A percentile compares a stretch with the other conserved stretches of the same genome.
Conservation (phyloP, 2,113 vertebrate genomes). For the Perccottus glenii region DNA sequence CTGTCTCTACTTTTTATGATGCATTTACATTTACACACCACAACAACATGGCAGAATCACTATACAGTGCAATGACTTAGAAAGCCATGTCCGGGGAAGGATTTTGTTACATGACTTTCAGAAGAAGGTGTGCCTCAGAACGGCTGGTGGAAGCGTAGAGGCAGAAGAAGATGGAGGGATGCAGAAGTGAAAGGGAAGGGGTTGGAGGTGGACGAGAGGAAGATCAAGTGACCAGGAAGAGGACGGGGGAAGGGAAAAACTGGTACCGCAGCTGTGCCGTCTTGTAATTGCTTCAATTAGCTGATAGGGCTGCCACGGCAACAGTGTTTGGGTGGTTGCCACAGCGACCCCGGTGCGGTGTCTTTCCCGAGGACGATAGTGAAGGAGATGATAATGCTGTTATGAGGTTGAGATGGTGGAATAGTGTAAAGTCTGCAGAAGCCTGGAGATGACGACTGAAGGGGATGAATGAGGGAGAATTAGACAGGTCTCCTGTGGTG, state of each 20-base stretch:
- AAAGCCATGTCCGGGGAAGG: not conserved
- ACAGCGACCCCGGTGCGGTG: conserved; percentile 38
- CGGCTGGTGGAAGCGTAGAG: conserved; percentile 10
- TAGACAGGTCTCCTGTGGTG: no score
- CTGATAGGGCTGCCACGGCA: conserved; percentile 61
- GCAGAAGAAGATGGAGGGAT: conserved; percentile 25
- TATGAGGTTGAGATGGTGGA: conserved; percentile 2
- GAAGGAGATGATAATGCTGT: conserved; percentile 15
- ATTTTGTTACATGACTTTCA: conserved; percentile 2
- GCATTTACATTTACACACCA: no score
- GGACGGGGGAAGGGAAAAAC: conserved; percentile 14
- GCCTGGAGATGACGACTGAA: not conserved
- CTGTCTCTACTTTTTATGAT: no score
- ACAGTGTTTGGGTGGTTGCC: conserved; percentile 65
- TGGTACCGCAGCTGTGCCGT: conserved; percentile 56
- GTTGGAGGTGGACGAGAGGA: conserved; percentile 9
- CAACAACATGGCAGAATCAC: no score
- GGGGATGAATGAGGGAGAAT: not conserved
- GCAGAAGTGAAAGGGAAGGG: conserved; percentile 9
- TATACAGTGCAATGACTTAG: not conserved
- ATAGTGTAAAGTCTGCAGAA: not conserved
- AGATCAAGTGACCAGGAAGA: not conserved
- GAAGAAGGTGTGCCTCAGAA: not conserved
- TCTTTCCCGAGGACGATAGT: conserved; percentile 17
- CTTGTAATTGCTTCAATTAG: conserved; percentile 78